phyloP scores from a whole-genome alignment of 2,797 vertebrate genomes.

The Mus minutoides region DNA sequence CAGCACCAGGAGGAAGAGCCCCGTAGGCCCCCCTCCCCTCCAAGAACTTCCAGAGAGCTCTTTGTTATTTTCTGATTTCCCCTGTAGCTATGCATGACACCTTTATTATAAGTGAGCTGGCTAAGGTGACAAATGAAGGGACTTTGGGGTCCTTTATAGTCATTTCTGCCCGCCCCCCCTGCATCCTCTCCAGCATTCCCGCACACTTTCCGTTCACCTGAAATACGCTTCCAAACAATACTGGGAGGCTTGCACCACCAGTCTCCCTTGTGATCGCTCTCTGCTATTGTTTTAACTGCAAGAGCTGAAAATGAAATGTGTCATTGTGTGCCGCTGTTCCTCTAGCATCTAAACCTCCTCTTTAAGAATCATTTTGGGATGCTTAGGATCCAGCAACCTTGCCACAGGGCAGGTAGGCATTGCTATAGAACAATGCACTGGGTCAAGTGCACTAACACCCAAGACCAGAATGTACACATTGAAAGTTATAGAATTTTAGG shows the following conservation, averaged over 20 bases:
- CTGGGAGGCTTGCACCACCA: background rate
- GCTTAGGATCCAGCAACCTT: background rate
- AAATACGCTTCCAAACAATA: background rate
- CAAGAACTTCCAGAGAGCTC: background rate
- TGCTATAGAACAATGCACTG: background rate
- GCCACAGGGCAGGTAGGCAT: background rate
- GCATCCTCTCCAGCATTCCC: background rate
- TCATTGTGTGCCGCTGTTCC: background rate
- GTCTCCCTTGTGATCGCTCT: background rate
- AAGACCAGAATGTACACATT: background rate
- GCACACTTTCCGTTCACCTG: background rate
- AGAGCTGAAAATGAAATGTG: background rate
- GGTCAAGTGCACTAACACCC: background rate
- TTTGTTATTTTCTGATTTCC: background rate
- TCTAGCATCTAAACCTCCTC: background rate
- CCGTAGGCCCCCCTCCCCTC: background rate
- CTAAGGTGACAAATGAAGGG: background rate
- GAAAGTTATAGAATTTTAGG: background rate
- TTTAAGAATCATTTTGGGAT: background rate
- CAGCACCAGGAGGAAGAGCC: background rate
- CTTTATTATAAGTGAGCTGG: background rate
- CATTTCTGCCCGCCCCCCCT: rapidly evolving
- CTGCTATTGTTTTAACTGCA: background rate
- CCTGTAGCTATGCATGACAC: background rate
- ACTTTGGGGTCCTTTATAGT: background rate